These are phyloP conservation scores for Manacus vitellinus DNA, from an alignment of 2,113 vertebrate genomes.

Conservation along the genomic window DNA sequence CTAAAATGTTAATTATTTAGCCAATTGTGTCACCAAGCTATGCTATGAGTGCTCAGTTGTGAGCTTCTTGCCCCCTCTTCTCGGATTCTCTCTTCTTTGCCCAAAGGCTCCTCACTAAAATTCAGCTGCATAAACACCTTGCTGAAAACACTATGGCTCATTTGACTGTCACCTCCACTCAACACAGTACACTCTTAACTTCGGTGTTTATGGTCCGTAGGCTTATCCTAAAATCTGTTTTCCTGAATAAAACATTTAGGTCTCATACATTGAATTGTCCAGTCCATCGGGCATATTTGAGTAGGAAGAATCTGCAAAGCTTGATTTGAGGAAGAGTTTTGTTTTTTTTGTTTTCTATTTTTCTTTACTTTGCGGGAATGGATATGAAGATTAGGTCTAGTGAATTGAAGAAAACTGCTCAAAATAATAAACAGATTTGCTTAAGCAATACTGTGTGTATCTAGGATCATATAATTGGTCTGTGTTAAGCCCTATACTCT, in stretches of 20 bases:
- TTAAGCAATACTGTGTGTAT: not conserved
- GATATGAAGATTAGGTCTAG: not conserved
- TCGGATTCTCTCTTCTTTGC: not conserved
- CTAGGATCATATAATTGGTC: not conserved
- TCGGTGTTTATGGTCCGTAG: not conserved
- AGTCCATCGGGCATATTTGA: not conserved
- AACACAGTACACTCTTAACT: not conserved
- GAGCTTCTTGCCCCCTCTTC: not conserved
- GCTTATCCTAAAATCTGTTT: not conserved
- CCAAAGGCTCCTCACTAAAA: not conserved
- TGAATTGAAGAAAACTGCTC: not conserved
- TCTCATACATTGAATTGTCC: not conserved
- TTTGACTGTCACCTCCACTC: not conserved
- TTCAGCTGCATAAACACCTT: not conserved
- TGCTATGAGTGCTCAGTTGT: not conserved
- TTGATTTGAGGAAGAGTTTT: not conserved
- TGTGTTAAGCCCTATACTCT: not conserved
- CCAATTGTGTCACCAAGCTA: not conserved
- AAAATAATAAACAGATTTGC: not conserved
- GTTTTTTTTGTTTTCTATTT: not conserved
- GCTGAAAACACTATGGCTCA: not conserved
- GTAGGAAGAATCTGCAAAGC: not conserved
- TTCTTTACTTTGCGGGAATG: not conserved
- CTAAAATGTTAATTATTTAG: not conserved
- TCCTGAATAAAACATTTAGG: not conserved